Base-by-base conservation (phyloP, 2,113 vertebrate genomes). In the Motacilla tschutschensis region DNA sequence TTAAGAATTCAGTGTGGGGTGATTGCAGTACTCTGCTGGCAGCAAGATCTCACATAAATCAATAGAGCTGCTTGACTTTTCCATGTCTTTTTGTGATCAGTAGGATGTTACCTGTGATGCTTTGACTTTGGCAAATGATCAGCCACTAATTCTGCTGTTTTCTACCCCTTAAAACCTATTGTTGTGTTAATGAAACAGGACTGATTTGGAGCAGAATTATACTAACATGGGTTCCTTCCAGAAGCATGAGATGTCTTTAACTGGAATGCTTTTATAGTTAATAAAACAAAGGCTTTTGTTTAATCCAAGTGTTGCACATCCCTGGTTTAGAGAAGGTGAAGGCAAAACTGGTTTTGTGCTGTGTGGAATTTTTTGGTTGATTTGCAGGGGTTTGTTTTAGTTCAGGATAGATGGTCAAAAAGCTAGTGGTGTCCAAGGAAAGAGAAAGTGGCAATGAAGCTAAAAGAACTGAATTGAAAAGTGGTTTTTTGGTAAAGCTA, bases 361-460 rank as follows among this genome's bases (percentile, higher is more conserved):
- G 36, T 25, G 9, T 80, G 60, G 8, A 6, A 0, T 41, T 50
- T 48, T 53, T 70, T 24, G 2, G 3, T 64, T 76, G 19, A 15
- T 41, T 58, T 4, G 1, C 0, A 2, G 20, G n/a, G 0, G 0
- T 4, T 35, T 22, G 11, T 31, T 82, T 73, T 57, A 10, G 19
- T 89, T 85, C 54, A 70, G 51, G 57, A 15, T 8, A n/a, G 21
- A 9, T 18, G 0, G 19, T 66, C 22, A n/a, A 58, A 85, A 71
- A 59, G 12, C 3, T 36, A 76, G 29, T 21, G 35, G 28, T 29
- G 54, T 89, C 25, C 33, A 14, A 57, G 35, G 55, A 76, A 67
- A 63, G 5, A 20, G n/a, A 12, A 36, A 24, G 12, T 2, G 8
- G 36, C 40, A 40, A 7, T 47, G 9, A 26, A 65, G 25, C 35